Evolutionary conservation across 2,888 invertebrate species (phyloP), one percentile per base, ranked within the genome.

Genomic region (Zaprionus obscuricornis): DNA sequence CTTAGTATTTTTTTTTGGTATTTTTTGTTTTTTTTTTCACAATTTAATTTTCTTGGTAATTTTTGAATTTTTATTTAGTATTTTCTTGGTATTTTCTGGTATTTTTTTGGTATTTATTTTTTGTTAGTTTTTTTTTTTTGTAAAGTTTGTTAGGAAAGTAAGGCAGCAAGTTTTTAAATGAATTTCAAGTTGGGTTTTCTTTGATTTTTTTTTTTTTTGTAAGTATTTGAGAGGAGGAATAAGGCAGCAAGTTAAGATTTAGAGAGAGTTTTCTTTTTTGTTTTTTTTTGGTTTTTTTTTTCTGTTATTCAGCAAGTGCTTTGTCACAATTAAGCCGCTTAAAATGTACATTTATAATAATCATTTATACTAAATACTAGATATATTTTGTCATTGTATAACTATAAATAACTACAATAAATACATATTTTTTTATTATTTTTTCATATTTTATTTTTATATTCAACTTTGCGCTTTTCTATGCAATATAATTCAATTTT

Each of bases 211-310:
- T 34, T 22, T n/a, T 16, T 17, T n/a, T 50, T 46, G 42, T 36
- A 18, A 64, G 52, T 63, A 29, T 31, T 64, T 63, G 33, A 65
- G 65, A 57, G 67, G 52, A 57, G 65, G 78, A 82, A 66, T 85
- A 78, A 78, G 78, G 78, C 78, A 78, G 78, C 78, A 62, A 82
- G 77, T 84, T 71, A 71, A 77, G 85, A 81, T 50, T n/a, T 78
- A 66, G 65, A 78, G 59, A 74, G 52, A 58, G 20, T 46, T 46
- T 26, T 34, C 22, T 18, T 55, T 51, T 47, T 26, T 51, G 63
- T 60, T 33, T 47, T 26, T 51, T 66, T 60, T 33, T 14, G 37
- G 42, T 31, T 31, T 18, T 26, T 40, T 49, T 24, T 66, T 4
- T 66, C 57, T 40, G 70, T 66, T 74, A 64, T 82, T 78, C 78